phyloP scores from a whole-genome alignment of 2,797 vertebrate species.

The Gobio occitaniae region DNA sequence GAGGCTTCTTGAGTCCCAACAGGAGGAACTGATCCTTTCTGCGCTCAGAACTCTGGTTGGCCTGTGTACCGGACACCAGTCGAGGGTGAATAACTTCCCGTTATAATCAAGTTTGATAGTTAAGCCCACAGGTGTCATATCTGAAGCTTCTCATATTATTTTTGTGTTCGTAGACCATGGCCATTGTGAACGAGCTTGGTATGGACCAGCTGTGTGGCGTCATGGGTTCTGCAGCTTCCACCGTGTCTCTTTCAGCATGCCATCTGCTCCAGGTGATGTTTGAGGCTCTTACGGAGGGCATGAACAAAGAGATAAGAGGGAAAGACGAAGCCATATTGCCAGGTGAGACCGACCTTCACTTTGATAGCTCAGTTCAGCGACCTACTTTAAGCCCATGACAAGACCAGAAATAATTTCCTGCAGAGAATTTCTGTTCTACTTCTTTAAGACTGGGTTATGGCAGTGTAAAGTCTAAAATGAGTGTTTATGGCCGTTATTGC shows the following conservation, averaged over 20 bases:
- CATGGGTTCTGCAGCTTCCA: slow-evolving; percentile 85
- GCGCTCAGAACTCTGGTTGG: slow-evolving; percentile 92
- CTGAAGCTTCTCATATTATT: not conserved
- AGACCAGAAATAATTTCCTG: slow-evolving; percentile 23
- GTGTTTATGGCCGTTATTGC: not conserved
- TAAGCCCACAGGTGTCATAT: not conserved
- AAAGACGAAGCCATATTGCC: slow-evolving; percentile 91
- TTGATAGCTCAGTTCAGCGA: not conserved
- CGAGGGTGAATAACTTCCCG: slow-evolving; percentile 79
- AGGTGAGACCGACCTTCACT: slow-evolving; percentile 76
- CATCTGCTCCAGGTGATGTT: slow-evolving; percentile 94
- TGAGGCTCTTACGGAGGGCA: slow-evolving; percentile 90
- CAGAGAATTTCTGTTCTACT: slow-evolving; percentile 8
- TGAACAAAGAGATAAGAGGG: slow-evolving; percentile 87
- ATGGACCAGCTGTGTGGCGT: slow-evolving; percentile 86
- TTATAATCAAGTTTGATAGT: not conserved
- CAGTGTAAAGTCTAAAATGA: not conserved
- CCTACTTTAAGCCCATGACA: slow-evolving; percentile 16
- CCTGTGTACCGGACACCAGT: slow-evolving; percentile 92
- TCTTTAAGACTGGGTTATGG: slow-evolving; percentile 1
- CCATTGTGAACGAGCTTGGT: slow-evolving; percentile 88
- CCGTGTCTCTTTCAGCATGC: slow-evolving; percentile 90
- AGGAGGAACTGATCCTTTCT: slow-evolving; percentile 87
- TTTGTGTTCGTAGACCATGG: slow-evolving; percentile 82
- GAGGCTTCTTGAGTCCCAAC: slow-evolving; percentile 84